Conservation (phyloP, 2,888 invertebrate genomes). For the Diogma glabrata region DNA sequence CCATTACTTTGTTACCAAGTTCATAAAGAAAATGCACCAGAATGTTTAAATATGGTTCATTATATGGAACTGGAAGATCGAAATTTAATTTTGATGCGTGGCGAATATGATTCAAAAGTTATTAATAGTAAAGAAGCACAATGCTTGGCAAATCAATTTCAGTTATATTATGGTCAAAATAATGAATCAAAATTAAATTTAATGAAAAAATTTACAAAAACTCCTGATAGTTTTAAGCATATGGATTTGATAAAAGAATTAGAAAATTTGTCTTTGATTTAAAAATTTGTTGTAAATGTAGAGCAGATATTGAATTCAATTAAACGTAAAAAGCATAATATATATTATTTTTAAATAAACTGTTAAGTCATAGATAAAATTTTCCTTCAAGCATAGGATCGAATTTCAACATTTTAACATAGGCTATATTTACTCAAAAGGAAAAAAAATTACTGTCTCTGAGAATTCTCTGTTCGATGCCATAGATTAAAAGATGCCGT, state of each 20-base stretch:
- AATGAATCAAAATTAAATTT: constrained; percentile 49
- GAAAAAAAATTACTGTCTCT: too few relatives aligned
- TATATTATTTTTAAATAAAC: too few relatives aligned
- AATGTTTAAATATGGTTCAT: constrained; percentile 68
- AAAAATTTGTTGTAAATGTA: too few relatives aligned
- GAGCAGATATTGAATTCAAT: too few relatives aligned
- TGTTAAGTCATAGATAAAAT: too few relatives aligned
- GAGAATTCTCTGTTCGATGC: too few relatives aligned
- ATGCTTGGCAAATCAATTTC: constrained; percentile 74
- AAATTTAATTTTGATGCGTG: constrained; percentile 70
- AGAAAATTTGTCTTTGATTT: constrained; percentile 44
- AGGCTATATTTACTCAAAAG: too few relatives aligned
- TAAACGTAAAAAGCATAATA: too few relatives aligned
- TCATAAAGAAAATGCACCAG: constrained; percentile 80
- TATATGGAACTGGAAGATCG: constrained; percentile 64
- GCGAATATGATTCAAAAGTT: constrained; percentile 72
- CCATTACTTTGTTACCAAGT: constrained; percentile 76
- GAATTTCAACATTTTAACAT: too few relatives aligned
- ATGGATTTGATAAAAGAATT: constrained; percentile 69
- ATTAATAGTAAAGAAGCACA: constrained; percentile 68
- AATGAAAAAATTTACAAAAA: constrained; percentile 54
- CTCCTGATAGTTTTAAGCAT: constrained; percentile 66
- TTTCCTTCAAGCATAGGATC: too few relatives aligned
- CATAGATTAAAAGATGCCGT: too few relatives aligned
- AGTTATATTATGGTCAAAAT: constrained; percentile 66